phyloP scores from a whole-genome alignment of 2,113 vertebrate species.

The Lonchura striata region DNA sequence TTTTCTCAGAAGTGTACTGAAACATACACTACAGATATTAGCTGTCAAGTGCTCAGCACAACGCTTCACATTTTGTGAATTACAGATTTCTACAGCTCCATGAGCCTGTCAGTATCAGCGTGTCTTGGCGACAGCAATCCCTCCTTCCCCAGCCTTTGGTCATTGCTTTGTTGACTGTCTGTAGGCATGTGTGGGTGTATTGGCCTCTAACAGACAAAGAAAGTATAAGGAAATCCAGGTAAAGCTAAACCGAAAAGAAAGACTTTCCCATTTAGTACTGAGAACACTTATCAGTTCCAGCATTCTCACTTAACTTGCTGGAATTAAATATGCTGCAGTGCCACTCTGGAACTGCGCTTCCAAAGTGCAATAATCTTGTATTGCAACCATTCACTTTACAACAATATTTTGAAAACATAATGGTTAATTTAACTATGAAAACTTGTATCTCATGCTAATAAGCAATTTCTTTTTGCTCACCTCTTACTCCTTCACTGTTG shows the following conservation, averaged over 20 bases:
- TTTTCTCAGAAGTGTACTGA: background rate
- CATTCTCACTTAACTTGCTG: background rate
- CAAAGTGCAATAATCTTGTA: background rate
- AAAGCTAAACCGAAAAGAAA: background rate
- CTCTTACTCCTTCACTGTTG: background rate
- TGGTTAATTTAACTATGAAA: background rate
- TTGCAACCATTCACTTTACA: background rate
- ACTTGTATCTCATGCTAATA: background rate
- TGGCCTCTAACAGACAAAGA: background rate
- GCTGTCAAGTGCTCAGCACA: background rate
- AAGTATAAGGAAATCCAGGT: background rate
- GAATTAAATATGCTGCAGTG: background rate
- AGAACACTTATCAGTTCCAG: background rate
- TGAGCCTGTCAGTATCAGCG: background rate
- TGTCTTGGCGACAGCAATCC: background rate
- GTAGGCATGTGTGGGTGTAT: background rate
- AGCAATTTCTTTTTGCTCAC: background rate
- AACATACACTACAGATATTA: background rate
- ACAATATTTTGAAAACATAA: background rate
- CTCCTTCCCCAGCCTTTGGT: background rate
- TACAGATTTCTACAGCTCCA: background rate
- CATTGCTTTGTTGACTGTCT: background rate
- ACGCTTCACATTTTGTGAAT: background rate
- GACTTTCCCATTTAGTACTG: background rate
- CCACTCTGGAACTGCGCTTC: background rate